Conservation (phyloP, 2,888 invertebrate genomes). For the Uloborus plumipes region DNA sequence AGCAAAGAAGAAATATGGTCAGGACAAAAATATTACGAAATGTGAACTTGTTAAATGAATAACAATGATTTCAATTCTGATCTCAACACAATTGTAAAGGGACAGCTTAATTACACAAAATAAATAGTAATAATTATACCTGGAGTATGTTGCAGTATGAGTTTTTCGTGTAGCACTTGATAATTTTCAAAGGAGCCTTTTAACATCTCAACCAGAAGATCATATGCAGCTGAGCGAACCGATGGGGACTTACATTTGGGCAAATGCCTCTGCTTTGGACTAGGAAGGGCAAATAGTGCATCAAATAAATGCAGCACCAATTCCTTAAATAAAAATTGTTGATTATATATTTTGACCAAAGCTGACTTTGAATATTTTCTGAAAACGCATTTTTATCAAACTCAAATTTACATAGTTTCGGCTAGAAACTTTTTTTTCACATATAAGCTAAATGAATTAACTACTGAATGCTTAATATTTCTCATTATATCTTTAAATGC, state of each 20-base stretch:
- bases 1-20: too few relatives aligned
- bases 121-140: slow-evolving; percentile 72
- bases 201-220: slow-evolving; percentile 88
- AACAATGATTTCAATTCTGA: too few relatives aligned
- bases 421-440: slow-evolving; percentile 6
- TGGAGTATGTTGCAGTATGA: slow-evolving; percentile 88
- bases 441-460: background rate
- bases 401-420: slow-evolving; percentile 22
- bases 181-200: slow-evolving; percentile 89
- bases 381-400: slow-evolving; percentile 7
- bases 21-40: too few relatives aligned
- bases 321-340: slow-evolving; percentile 57
- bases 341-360: background rate
- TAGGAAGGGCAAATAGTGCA: slow-evolving; percentile 90
- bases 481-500: too few relatives aligned
- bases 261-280: slow-evolving; percentile 84
- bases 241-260: slow-evolving; percentile 93
- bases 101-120: too few relatives aligned
- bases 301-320: slow-evolving; percentile 80
- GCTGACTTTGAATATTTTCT: too few relatives aligned
- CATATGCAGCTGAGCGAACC: slow-evolving; percentile 90
- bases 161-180: slow-evolving; percentile 83
- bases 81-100: too few relatives aligned
- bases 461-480: too few relatives aligned
- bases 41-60: too few relatives aligned